Evolutionary conservation across 1,140 invertebrate genomes (phyloP), one percentile per base, ranked within the genome.

Genomic region (Microplitis mediator): DNA sequence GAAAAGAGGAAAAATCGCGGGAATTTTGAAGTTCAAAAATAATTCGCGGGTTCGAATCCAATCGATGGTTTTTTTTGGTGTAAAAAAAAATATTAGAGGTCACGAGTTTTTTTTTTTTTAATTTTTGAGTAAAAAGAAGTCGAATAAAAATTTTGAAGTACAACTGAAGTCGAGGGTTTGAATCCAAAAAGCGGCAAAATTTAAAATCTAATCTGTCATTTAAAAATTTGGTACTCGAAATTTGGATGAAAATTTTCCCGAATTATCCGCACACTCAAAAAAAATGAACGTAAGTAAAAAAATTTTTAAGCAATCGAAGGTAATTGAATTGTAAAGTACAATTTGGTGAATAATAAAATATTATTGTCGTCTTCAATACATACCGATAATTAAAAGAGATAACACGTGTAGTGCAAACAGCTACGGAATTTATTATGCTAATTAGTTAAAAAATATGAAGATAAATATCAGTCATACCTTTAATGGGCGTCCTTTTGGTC

Each of bases 401-500:
- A 39, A 39, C 36, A 9, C 11, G 79, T 82, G 78, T 79, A 81
- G 82, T 84, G 84, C 82, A 83, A 81, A 80, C 82, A 23, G 86
- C 86, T 86, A 88, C 86, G 85, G 85, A 87, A 86, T 86, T 58
- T 85, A 79, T 80, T 9, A 82, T 79, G 81, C 82, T 84, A 85
- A 85, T 87, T 87, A 87, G 85, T 87, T 87, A 23, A 81, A 78
- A 77, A 75, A 78, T 75, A 74, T 75, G 0, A 8, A 45, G 80
- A 78, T 79, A 71, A 79, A 83, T 81, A 76, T 75, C 74, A 77
- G 76, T 71, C 81, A 79, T 88, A 93, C 92, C 94, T 90, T 92
- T 91, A 14, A 95, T 95, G 23, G 93, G 93, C 3, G 93, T 92
- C 73, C 93, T 88, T 87, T 94, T 94, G 23, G 88, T 90, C 32